Conservation (phyloP, 2,113 vertebrate species). For the Plecturocebus donacophilus region DNA sequence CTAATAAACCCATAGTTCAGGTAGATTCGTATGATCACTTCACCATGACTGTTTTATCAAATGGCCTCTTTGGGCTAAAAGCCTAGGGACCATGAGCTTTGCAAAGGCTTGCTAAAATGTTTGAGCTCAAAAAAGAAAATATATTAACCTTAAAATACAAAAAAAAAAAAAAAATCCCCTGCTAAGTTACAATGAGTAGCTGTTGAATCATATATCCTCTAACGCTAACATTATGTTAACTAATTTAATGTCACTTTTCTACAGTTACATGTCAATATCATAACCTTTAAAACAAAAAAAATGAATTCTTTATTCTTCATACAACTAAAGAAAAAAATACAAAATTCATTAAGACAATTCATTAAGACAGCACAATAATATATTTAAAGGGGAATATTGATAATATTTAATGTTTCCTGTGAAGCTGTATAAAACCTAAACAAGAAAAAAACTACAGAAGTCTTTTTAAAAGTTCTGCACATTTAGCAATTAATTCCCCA, state of each 20-base stretch:
- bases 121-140: background rate
- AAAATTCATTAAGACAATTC: slow-evolving; percentile 35
- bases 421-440: background rate
- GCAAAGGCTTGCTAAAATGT: background rate
- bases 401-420: slow-evolving; percentile 19
- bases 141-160: background rate
- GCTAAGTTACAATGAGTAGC: background rate
- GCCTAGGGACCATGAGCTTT: background rate
- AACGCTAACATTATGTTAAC: slow-evolving; percentile 19
- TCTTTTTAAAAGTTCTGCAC: background rate
- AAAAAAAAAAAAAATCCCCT: background rate
- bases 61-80: background rate
- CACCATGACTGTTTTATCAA: background rate
- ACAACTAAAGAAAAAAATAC: slow-evolving; percentile 28
- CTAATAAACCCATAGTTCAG: background rate
- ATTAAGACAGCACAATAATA: background rate
- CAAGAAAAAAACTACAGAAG: background rate
- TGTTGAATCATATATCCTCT: background rate
- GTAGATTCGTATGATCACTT: background rate
- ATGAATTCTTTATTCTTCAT: slow-evolving; percentile 47
- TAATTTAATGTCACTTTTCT: background rate
- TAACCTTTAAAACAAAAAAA: slow-evolving; percentile 55
- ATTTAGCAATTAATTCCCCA: background rate
- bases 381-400: slow-evolving; percentile 15
- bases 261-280: background rate